A percentile compares a stretch with the other conserved stretches of the same genome.
Conservation (phyloP, 2,888 invertebrate genomes). For the Theristus sp. region DNA sequence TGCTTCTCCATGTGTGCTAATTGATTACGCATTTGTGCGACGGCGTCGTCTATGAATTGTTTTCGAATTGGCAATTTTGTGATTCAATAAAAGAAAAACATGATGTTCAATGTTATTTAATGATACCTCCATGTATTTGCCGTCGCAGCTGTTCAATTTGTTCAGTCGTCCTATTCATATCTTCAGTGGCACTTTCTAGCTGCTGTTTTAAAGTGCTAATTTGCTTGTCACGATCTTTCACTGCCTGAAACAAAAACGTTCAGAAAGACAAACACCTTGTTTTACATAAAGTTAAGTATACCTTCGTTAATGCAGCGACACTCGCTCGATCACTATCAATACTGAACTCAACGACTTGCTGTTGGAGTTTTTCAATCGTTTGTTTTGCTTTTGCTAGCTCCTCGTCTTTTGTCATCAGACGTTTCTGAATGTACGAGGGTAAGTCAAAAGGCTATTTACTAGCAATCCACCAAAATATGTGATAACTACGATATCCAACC, state of each 20-base stretch:
- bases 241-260: too few relatives aligned
- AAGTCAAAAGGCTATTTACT: too few relatives aligned
- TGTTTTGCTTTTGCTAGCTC: neutral
- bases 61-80: too few relatives aligned
- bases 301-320: neutral
- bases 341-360: neutral
- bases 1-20: neutral
- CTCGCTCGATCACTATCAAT: neutral
- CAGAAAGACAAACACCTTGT: too few relatives aligned
- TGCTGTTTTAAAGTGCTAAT: neutral
- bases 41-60: neutral
- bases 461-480: too few relatives aligned
- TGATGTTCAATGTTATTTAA: neutral
- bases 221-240: neutral
- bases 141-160: neutral
- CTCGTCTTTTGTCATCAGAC: neutral
- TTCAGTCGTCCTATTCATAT: neutral
- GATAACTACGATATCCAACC: too few relatives aligned
- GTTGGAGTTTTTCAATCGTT: neutral
- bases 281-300: too few relatives aligned
- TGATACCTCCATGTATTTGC: neutral
- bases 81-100: too few relatives aligned
- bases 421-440: too few relatives aligned
- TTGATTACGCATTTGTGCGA: neutral
- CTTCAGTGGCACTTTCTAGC: neutral